phyloP scores from a whole-genome alignment of 2,113 vertebrate species.

The Ochotona princeps region DNA sequence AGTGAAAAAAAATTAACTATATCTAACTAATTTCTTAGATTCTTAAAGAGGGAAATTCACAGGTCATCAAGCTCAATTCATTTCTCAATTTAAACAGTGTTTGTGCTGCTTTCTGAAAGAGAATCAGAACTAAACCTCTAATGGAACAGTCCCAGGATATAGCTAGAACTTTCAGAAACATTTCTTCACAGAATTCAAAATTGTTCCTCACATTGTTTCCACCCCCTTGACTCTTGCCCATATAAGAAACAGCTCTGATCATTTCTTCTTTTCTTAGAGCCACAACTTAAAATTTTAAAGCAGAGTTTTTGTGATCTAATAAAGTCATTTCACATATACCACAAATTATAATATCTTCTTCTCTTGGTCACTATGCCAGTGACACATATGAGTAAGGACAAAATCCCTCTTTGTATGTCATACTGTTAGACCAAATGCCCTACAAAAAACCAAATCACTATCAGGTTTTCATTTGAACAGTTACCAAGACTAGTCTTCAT shows the following conservation, averaged over 20 bases:
- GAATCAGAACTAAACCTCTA: neutral
- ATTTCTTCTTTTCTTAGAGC: neutral
- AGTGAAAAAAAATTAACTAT: neutral
- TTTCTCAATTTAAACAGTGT: conserved; percentile 34
- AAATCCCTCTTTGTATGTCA: neutral
- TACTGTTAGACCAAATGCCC: neutral
- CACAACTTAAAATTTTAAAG: neutral
- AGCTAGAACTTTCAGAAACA: neutral
- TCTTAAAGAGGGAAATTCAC: neutral
- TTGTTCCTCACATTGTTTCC: neutral
- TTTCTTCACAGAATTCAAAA: neutral
- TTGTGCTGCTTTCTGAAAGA: neutral
- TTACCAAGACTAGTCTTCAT: neutral
- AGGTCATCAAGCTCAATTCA: neutral
- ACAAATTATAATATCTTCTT: neutral
- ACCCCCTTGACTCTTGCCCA: neutral
- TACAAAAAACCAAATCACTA: neutral
- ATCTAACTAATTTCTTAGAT: neutral
- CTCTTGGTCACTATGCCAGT: neutral
- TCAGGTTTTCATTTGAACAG: neutral
- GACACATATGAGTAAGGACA: neutral
- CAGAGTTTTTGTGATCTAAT: neutral
- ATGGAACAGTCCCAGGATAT: neutral
- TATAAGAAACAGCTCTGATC: neutral
- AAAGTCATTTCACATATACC: neutral